Conservation (phyloP, 2,888 invertebrate species). For the Trichacis sp. region DNA sequence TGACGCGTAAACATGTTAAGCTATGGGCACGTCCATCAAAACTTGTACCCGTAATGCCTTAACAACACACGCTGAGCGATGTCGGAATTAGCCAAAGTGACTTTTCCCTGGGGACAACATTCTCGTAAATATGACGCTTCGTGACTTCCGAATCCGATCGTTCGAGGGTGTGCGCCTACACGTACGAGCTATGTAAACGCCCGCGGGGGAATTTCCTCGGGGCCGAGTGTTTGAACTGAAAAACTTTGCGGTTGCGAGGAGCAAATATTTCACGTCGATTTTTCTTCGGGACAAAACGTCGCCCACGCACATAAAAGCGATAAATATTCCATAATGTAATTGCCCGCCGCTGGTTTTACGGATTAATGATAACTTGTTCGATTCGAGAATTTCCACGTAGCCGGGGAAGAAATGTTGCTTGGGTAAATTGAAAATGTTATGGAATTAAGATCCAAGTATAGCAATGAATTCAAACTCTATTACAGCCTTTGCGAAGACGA, state of each 20-base stretch:
- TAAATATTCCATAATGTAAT: not conserved
- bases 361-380: not conserved
- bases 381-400: not conserved
- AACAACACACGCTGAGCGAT: conserved; percentile 15
- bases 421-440: not conserved
- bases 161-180: not conserved
- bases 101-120: conserved; percentile 15
- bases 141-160: conserved; percentile 3
- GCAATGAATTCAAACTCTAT: conserved; percentile 17
- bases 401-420: not conserved
- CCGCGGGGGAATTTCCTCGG: not conserved
- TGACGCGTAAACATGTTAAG: conserved; percentile 20
- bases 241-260: not conserved
- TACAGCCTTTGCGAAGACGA: conserved; percentile 7
- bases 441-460: conserved; percentile 5
- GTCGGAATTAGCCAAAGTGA: conserved; percentile 16
- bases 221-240: not conserved
- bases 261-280: not conserved
- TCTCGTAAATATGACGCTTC: conserved; percentile 18
- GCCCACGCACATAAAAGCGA: not conserved
- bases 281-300: not conserved
- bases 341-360: not conserved
- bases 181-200: not conserved
- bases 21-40: conserved; percentile 17
- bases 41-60: conserved; percentile 14